Base-by-base conservation (phyloP, 2,797 vertebrate species). In the Cichlasoma orientale region DNA sequence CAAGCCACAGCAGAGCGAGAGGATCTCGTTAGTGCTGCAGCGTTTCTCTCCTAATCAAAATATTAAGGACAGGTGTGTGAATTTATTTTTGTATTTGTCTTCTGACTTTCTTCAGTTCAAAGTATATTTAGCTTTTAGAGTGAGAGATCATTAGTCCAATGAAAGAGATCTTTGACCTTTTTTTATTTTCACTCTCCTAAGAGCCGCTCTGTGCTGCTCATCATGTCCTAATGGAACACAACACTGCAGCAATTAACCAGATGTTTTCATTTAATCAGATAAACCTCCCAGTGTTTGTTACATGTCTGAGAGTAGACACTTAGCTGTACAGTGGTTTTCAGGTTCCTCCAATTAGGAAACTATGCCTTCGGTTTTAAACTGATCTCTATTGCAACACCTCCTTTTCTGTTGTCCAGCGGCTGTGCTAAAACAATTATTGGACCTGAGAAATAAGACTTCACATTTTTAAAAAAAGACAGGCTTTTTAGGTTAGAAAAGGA, bases 191-290 rank as follows among this genome's bases (percentile, higher is more conserved):
- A 55, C 75, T 75, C 75, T 33, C 75, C 68, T 79, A 55, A 92
- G 84, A 76, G 69, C 3, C 3, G 10, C 83, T 88, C 75, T 75
- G 71, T 90, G 80, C 82, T 85, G 72, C 75, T 89, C 74, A 71
- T 88, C 74, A 44, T 70, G 68, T 57, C 75, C 81, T 93, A 93
- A 94, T 93, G 83, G 77, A 82, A 77, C 56, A 78, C 91, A 82
- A 71, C 92, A 23, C 92, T 69, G 61, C 75, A 80, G 83, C 83
- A 92, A 90, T 93, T 91, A 93, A 85, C 86, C 83, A 85, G 79
- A 83, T 90, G 78, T 88, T 94, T 91, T 86, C 84, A 82, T 90
- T 91, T 23, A 92, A 94, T 90, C 85, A 78, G 85, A 92, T 93
- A 82, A 91, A 92, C 74, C 58, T 76, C 52, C 68, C 44, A 16